Evolutionary conservation across 2,113 vertebrate genomes (phyloP).

Genomic region (Cairina moschata): DNA sequence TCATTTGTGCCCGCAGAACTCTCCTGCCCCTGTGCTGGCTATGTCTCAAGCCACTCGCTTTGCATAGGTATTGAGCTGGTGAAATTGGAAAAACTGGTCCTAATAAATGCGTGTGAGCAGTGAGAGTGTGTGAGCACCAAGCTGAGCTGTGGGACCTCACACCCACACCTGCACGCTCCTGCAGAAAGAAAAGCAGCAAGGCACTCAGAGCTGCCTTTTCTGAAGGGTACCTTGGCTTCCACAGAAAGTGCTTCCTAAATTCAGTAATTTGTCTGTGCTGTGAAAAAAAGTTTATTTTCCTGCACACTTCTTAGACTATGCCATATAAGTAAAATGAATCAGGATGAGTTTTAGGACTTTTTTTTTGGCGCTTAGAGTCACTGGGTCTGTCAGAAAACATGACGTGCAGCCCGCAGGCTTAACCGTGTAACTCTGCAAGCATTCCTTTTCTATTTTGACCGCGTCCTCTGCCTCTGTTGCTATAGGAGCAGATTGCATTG

Average conservation of each 20-base stretch:
- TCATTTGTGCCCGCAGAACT: not conserved
- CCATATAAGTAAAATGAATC: not conserved
- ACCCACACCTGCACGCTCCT: not conserved
- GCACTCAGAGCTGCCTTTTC: not conserved
- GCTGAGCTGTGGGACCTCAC: not conserved
- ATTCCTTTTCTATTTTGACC: not conserved
- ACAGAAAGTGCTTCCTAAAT: not conserved
- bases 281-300: not conserved
- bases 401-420: not conserved
- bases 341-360: not conserved
- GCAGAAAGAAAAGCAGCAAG: not conserved
- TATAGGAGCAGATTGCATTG: not conserved
- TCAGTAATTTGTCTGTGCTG: not conserved
- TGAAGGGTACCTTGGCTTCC: not conserved
- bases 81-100: not conserved
- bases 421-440: not conserved
- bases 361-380: not conserved
- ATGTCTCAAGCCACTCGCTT: not conserved
- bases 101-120: not conserved
- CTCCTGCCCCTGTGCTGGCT: too few relatives aligned
- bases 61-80: not conserved
- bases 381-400: not conserved
- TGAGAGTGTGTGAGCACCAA: not conserved
- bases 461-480: not conserved
- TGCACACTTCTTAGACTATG: not conserved